A percentile compares a stretch with the other conserved stretches of the same genome.
phyloP scores from a whole-genome alignment of 2,888 invertebrate species.

The Fragum sueziense region DNA sequence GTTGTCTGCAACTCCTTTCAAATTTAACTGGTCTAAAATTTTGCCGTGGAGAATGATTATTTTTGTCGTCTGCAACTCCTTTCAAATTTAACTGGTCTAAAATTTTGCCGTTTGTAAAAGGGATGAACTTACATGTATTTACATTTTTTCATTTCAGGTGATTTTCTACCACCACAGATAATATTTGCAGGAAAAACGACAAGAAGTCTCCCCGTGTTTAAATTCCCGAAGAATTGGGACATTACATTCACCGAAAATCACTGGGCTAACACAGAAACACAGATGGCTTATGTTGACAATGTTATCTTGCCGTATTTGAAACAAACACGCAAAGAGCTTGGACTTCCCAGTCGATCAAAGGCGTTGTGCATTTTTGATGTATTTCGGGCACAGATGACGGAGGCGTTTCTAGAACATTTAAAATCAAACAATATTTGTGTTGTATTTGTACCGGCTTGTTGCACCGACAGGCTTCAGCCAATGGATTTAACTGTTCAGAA shows the following conservation, averaged over 20 bases:
- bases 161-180: constrained; percentile 5
- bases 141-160: constrained; percentile 11
- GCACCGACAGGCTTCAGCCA: constrained; percentile 24
- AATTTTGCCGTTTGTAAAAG: no score
- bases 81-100: no score
- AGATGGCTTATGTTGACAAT: neutral
- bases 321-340: neutral
- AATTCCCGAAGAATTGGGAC: constrained; percentile 28
- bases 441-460: constrained; percentile 24
- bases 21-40: no score
- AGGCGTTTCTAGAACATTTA: neutral
- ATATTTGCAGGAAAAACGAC: constrained; percentile 21
- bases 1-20: no score
- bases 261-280: constrained; percentile 22
- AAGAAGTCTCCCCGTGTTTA: neutral
- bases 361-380: neutral
- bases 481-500: constrained; percentile 35
- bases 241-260: constrained; percentile 23
- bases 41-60: no score
- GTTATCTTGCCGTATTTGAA: constrained; percentile 12
- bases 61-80: no score
- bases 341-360: neutral
- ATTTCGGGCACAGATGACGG: neutral
- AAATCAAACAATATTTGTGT: neutral
- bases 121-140: no score